Evolutionary conservation across 2,797 vertebrate species (phyloP), one percentile per base, ranked within the genome.

Genomic region (Acipenser oxyrinchus): DNA sequence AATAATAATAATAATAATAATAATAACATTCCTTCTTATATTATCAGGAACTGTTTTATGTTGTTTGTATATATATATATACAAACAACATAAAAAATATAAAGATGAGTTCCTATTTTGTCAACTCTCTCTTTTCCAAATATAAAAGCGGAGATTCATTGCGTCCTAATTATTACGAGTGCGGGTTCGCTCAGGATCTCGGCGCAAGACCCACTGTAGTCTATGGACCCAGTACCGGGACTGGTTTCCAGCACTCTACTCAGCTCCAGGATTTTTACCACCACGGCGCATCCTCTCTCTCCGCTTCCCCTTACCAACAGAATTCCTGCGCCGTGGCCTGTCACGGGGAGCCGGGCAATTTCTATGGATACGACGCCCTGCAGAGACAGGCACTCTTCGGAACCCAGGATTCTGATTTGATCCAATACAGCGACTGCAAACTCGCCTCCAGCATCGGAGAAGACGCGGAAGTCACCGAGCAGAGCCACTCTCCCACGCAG

Each of bases 121-220:
- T 99, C 88, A 99, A 99, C 90, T 97, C 95, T 85, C 94, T 98
- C 79, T 99, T 99, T 89, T 97, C 95, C 78, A 99, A 99, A 89
- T 99, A 98, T 88, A 99, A 99, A 93, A 93, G 95, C 81, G 95
- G 95, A 74, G 96, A 98, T 78, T 92, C 95, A 72, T 84, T 99
- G 82, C 95, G 96, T 78, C 95, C 95, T 78, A 98, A 98, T 82
- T 99, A 98, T 78, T 99, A 99, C 81, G 96, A 99, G 87, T 99
- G 96, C 70, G 94, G 96, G 60, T 99, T 99, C 86, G 94, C 94
- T 62, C 95, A 98, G 90, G 96, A 99, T 63, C 87, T 99, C 63
- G 93, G 95, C 73, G 94, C 91, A 80, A 93, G 96, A 92, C 93
- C 96, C 86, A 97, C 96, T 70, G 95, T 98, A 79, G 95, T 99